Conservation (phyloP, 2,888 invertebrate genomes). For the Onchidella celtica region DNA sequence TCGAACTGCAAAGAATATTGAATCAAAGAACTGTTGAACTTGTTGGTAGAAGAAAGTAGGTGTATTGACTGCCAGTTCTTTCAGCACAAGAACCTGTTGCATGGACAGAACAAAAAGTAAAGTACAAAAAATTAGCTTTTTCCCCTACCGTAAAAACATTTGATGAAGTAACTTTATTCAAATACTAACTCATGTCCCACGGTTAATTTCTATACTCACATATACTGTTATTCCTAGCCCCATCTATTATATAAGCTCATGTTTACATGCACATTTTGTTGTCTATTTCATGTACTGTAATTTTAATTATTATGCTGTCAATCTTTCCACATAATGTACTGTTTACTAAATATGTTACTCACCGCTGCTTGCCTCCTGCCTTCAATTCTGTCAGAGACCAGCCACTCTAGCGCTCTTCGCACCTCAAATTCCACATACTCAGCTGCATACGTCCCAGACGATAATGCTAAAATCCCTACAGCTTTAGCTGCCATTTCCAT, state of each 20-base stretch:
- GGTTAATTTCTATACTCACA: too few species aligned
- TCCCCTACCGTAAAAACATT: too few species aligned
- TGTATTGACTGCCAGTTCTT: slow-evolving; percentile 96
- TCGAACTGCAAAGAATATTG: slow-evolving; percentile 93
- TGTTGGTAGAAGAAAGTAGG: slow-evolving; percentile 94
- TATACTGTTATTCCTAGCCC: too few species aligned
- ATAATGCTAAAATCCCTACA: slow-evolving; percentile 93
- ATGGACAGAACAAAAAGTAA: slow-evolving; percentile 19
- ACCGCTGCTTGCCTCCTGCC: slow-evolving; percentile 94
- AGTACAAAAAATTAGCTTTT: too few species aligned
- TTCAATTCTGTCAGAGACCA: slow-evolving; percentile 92
- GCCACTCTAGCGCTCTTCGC: slow-evolving; percentile 96
- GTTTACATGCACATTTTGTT: too few species aligned
- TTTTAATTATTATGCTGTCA: neutral
- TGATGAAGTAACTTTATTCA: too few species aligned
- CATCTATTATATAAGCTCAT: too few species aligned
- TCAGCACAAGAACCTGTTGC: slow-evolving; percentile 87
- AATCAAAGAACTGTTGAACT: slow-evolving; percentile 87
- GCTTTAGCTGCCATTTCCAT: slow-evolving; percentile 98
- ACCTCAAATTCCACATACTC: slow-evolving; percentile 99
- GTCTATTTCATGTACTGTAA: too few species aligned
- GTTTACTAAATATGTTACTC: slow-evolving; percentile 61
- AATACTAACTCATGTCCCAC: too few species aligned
- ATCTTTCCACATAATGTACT: neutral
- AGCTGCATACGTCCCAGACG: slow-evolving; percentile 92